These are phyloP conservation scores for Philereme transversata DNA, from an alignment of 2,888 invertebrate species.

Conservation along the genomic window DNA sequence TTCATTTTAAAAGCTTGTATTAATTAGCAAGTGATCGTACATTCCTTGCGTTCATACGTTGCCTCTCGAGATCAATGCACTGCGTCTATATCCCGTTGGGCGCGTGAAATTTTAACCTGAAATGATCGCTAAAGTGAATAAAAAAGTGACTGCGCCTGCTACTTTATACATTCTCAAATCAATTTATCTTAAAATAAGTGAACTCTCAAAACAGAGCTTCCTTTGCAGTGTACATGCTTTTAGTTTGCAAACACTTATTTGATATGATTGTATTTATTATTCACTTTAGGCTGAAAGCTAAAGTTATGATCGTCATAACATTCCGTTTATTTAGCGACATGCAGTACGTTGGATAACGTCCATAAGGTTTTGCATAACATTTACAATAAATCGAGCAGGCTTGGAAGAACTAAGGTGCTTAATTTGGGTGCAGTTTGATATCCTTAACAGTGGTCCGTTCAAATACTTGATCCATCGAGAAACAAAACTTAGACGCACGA, in stretches of 20 bases:
- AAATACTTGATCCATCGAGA: not conserved
- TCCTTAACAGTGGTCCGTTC: not conserved
- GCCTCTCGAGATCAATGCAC: slow-evolving; percentile 73
- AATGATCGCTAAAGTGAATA: slow-evolving; percentile 37
- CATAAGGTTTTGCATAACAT: not conserved
- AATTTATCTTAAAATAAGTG: slow-evolving; percentile 5
- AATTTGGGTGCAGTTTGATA: slow-evolving; percentile 1
- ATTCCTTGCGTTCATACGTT: slow-evolving; percentile 23
- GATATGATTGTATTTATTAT: slow-evolving; percentile 15
- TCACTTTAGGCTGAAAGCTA: slow-evolving; percentile 28
- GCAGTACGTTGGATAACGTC: slow-evolving; percentile 2
- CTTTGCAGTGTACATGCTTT: slow-evolving; percentile 24
- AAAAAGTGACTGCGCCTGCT: slow-evolving; percentile 18
- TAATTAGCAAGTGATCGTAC: slow-evolving; percentile 16
- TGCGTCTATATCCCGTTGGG: slow-evolving; percentile 96
- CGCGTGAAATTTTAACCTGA: slow-evolving; percentile 95
- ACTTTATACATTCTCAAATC: slow-evolving; percentile 8
- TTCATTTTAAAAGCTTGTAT: not conserved
- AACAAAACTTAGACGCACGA: no score
- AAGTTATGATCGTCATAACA: slow-evolving; percentile 18
- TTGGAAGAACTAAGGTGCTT: slow-evolving; percentile 7
- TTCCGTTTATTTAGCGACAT: slow-evolving; percentile 19
- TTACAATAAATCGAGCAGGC: slow-evolving; percentile 6
- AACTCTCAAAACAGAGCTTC: slow-evolving; percentile 11
- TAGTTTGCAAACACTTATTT: slow-evolving; percentile 6